Percentiles rank a stretch among this genome's conserved stretches.
phyloP scores from a whole-genome alignment of 2,888 invertebrate genomes.

The Nemoura dubitans region DNA sequence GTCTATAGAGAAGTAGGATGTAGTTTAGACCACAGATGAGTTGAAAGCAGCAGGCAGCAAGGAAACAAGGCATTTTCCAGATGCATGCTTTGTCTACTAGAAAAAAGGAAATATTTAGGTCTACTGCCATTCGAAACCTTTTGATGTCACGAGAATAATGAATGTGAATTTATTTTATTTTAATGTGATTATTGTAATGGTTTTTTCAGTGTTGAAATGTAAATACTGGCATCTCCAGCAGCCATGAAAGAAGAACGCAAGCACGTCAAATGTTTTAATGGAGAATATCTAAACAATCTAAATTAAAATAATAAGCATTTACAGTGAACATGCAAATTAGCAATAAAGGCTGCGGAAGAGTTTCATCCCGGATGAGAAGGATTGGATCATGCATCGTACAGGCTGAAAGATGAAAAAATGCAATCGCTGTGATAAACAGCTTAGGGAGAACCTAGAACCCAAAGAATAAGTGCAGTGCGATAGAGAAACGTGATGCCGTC shows the following conservation, averaged over 20 bases:
- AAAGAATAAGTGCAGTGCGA: conserved; percentile 46
- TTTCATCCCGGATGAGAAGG: background rate
- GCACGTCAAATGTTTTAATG: no score
- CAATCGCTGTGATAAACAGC: background rate
- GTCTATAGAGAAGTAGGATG: background rate
- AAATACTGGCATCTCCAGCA: no score
- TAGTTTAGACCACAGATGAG: background rate
- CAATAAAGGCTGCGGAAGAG: background rate
- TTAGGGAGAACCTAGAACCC: conserved; percentile 52
- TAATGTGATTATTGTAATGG: no score
- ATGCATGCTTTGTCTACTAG: background rate
- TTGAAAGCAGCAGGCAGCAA: background rate
- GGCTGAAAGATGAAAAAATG: background rate
- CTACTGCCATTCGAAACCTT: background rate
- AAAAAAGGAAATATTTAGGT: background rate
- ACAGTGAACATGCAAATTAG: background rate
- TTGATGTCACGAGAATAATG: no score
- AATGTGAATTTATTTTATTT: no score
- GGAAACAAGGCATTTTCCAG: background rate
- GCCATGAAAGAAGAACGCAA: no score
- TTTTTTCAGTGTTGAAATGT: no score
- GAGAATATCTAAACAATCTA: background rate
- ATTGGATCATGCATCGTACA: background rate
- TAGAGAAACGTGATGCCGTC: background rate
- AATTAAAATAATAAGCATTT: background rate